Evolutionary conservation across 2,797 vertebrate species (phyloP).

Genomic region (Buphagus erythrorhynchus): DNA sequence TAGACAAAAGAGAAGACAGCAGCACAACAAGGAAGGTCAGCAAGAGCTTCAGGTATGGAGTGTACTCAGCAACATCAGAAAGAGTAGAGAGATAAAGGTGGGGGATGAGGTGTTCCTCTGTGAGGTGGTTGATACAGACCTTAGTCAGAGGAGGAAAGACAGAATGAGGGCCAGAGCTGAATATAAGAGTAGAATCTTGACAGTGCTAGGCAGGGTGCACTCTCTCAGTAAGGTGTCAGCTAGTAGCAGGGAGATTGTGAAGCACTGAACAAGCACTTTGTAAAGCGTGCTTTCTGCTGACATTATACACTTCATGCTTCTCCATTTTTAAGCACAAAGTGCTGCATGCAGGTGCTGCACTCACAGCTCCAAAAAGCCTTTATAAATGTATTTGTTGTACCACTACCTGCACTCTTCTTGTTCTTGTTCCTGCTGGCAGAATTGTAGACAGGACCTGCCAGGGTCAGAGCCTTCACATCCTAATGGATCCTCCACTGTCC

Average conservation of each 20-base stretch:
- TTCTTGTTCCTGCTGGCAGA: not conserved
- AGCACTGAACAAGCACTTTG: not conserved
- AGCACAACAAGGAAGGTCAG: not conserved
- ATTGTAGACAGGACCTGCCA: not conserved
- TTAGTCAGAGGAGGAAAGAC: not conserved
- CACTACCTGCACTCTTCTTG: not conserved
- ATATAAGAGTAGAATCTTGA: not conserved
- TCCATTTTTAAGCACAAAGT: not conserved
- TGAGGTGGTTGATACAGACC: not conserved
- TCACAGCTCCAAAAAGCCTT: not conserved
- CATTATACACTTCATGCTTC: rapidly evolving
- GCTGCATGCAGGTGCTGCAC: not conserved
- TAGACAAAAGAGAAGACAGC: not conserved
- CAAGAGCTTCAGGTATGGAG: not conserved
- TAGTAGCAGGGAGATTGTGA: too few species aligned
- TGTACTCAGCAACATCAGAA: not conserved
- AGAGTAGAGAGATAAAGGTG: not conserved
- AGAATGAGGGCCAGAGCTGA: not conserved
- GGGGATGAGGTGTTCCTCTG: not conserved
- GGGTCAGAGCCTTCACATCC: not conserved
- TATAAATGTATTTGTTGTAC: not conserved
- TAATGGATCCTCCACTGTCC: not conserved
- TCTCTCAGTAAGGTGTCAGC: not conserved
- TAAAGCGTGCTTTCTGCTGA: not conserved
- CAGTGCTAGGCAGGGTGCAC: not conserved